Base-by-base conservation (phyloP, 2,888 invertebrate species). In the Zaprionus obscuricornis region DNA sequence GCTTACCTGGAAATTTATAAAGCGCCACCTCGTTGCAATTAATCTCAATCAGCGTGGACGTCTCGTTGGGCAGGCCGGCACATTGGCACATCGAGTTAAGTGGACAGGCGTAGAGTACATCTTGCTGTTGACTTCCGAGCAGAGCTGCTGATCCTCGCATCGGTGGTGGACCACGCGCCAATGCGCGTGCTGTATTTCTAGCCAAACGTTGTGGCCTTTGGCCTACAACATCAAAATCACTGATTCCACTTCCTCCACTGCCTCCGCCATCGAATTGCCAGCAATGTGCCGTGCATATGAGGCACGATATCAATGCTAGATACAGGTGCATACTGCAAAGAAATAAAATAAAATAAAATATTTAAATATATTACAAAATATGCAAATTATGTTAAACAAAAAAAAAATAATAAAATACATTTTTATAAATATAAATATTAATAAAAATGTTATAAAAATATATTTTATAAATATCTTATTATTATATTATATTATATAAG, bases 1-100 rank as follows among this genome's bases (percentile, higher is more conserved):
- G 78, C 89, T 89, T 75, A 90, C 90, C 90, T 83, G 90, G 91
- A 88, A 90, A 90, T 86, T 90, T 90, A 84, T 90, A 90, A 45
- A 90, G 84, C 60, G 89, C 87, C 82, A 90, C 90, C 71, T 90
- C 90, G 77, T 90, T 90, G 86, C 91, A 90, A 88, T 89, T 90
- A 79, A 90, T 90, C 86, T 90, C 90, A 86, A 90, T 88, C 83
- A 90, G 76, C 36, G 89, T 90, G 66, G 88, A 85, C 70, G 91
- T 90, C 81, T 90, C 90, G 75, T 90, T 90, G 59, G 91, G 90
- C 77, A 90, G 66, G 3, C 89, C 90, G 17, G 89, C 89, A 81
- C 91, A 90, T 79, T 90, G 90, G 74, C 90, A 90, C 90, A 90
- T 90, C 58, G 89, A 89, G 69, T 90, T 90, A 56, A 90, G 77